These are phyloP conservation scores for Elanus axillaris DNA, from an alignment of 2,113 vertebrate genomes.

Conservation along the genomic window DNA sequence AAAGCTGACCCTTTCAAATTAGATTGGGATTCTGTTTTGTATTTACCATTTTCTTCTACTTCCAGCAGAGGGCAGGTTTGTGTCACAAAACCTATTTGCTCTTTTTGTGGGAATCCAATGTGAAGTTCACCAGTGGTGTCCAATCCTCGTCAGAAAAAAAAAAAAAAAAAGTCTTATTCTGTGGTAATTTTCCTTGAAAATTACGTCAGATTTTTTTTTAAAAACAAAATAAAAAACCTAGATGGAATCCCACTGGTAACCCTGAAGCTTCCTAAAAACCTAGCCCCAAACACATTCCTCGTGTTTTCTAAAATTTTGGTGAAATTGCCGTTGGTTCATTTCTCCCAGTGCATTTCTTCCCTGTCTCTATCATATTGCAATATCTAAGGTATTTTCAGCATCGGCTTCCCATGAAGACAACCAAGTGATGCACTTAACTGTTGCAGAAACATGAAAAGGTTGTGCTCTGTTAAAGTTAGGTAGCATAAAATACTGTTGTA, in stretches of 20 bases:
- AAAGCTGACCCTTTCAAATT: not conserved
- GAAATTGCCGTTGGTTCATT: not conserved
- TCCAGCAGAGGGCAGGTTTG: slow-evolving; percentile 59
- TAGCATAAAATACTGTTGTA: not conserved
- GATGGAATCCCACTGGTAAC: not conserved
- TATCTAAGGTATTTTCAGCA: not conserved
- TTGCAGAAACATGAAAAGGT: not conserved
- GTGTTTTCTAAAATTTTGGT: not conserved
- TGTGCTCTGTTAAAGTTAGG: not conserved
- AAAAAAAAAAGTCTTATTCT: not conserved
- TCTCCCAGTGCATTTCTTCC: not conserved
- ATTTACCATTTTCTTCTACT: not conserved
- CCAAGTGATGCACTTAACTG: not conserved
- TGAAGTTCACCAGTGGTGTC: not conserved
- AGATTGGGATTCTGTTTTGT: not conserved
- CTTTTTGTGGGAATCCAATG: fast-evolving
- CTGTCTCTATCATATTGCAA: not conserved
- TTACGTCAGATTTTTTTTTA: too few species aligned
- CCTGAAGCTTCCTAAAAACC: not conserved
- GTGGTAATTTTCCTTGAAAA: not conserved
- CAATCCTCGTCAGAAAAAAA: not conserved
- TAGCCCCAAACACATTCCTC: not conserved
- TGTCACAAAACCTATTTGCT: not conserved
- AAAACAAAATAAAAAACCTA: not conserved
- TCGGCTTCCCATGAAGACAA: not conserved